Percentiles rank a stretch among this genome's conserved stretches.
These are phyloP conservation scores for Pyrocoelia pectoralis DNA, from an alignment of 2,888 invertebrate species.

Conservation along the genomic window DNA sequence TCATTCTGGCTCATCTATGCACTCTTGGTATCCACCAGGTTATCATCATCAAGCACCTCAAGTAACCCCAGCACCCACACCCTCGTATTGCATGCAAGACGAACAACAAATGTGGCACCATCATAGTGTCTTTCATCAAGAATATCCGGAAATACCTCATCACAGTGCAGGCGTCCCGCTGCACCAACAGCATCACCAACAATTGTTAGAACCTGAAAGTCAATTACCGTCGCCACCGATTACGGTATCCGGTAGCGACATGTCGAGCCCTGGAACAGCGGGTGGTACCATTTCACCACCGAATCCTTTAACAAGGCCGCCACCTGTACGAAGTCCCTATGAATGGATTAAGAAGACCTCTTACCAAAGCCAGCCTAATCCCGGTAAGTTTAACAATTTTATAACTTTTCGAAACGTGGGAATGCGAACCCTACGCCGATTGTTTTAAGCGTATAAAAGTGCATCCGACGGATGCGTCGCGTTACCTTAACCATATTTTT, in stretches of 20 bases:
- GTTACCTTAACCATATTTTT: too few species aligned
- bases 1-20: conserved; percentile 45
- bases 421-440: too few species aligned
- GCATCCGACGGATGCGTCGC: too few species aligned
- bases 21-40: conserved; percentile 61
- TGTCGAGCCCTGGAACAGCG: conserved; percentile 66
- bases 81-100: conserved; percentile 55
- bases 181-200: conserved; percentile 59
- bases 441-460: too few species aligned
- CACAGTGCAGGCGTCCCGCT: conserved; percentile 62
- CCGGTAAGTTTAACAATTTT: conserved; percentile 67
- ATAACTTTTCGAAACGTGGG: background rate
- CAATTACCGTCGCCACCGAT: conserved; percentile 67
- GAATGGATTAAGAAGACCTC: conserved; percentile 94
- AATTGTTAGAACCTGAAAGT: conserved; percentile 52
- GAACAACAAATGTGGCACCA: conserved; percentile 61
- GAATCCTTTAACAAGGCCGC: conserved; percentile 66
- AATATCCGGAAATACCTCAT: conserved; percentile 57
- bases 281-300: conserved; percentile 54
- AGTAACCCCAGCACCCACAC: conserved; percentile 40
- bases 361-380: conserved; percentile 84
- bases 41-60: conserved; percentile 60
- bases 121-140: conserved; percentile 61
- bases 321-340: conserved; percentile 81
- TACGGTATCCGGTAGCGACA: conserved; percentile 67